Conservation (phyloP, 1,140 invertebrate genomes). For the Drosophila chauvacae region DNA sequence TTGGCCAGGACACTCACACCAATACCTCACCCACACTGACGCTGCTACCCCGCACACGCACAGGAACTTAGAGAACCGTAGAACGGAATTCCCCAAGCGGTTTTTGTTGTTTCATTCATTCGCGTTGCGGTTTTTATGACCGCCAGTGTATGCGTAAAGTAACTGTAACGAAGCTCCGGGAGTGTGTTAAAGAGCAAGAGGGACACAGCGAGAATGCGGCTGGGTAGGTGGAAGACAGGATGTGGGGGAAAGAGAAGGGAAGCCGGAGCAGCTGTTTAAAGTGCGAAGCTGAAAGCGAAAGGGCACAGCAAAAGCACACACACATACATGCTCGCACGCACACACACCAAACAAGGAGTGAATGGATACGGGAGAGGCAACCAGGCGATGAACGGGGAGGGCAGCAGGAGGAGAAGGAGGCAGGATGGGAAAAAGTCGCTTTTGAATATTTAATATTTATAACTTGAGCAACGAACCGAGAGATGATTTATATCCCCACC, state of each 20-base stretch:
- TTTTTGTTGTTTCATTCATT: slow-evolving; percentile 39
- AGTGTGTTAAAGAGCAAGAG: slow-evolving; percentile 38
- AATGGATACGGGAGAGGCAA: slow-evolving; percentile 12
- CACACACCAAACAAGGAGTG: background rate
- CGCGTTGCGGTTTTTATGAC: slow-evolving; percentile 67
- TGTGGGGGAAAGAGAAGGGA: background rate
- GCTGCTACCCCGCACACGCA: background rate
- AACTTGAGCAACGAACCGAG: slow-evolving; percentile 80
- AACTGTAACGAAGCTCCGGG: slow-evolving; percentile 66
- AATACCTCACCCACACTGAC: background rate
- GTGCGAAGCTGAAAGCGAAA: slow-evolving; percentile 73
- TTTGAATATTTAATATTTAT: slow-evolving; percentile 83
- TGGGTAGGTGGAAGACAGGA: background rate
- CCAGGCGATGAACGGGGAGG: slow-evolving; percentile 2
- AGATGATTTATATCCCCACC: slow-evolving; percentile 81
- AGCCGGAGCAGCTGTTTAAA: slow-evolving; percentile 71
- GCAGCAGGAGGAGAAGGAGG: background rate
- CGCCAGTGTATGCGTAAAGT: slow-evolving; percentile 74
- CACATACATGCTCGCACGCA: slow-evolving; percentile 1
- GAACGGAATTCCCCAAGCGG: slow-evolving; percentile 50
- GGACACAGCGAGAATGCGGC: slow-evolving; percentile 12
- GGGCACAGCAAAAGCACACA: slow-evolving; percentile 60
- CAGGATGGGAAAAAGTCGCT: slow-evolving; percentile 54
- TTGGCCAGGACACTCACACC: background rate
- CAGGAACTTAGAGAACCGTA: slow-evolving; percentile 10